Evolutionary conservation across 2,797 vertebrate genomes (phyloP).

Genomic region (Pteropus rufus): DNA sequence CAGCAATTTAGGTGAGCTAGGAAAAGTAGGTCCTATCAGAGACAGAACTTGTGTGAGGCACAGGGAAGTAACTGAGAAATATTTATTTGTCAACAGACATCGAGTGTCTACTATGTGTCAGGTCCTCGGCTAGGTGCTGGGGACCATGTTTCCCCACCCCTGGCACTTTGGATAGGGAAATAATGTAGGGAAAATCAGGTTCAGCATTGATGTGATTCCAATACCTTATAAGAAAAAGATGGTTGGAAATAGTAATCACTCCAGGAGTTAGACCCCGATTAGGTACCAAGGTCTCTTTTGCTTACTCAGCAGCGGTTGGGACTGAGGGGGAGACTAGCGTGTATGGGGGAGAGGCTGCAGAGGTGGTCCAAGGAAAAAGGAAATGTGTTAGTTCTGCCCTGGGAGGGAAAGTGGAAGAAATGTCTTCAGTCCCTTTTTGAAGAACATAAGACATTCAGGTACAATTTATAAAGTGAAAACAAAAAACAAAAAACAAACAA

Average conservation of each 20-base stretch:
- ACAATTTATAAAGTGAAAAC: background rate
- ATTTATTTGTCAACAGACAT: background rate
- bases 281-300: background rate
- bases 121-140: background rate
- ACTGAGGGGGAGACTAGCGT: no score
- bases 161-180: no score
- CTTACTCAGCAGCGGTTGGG: background rate
- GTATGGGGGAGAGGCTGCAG: background rate
- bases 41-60: background rate
- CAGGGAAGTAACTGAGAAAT: background rate
- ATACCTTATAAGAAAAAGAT: background rate
- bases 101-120: rapidly evolving
- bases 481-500: background rate
- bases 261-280: background rate
- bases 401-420: background rate
- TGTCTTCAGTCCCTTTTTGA: background rate
- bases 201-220: background rate
- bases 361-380: background rate
- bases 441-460: background rate
- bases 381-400: background rate
- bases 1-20: background rate
- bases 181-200: background rate
- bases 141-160: no score
- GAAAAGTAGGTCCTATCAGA: background rate
- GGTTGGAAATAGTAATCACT: background rate